Evolutionary conservation across 2,888 invertebrate genomes (phyloP).

Genomic region (Temnothorax ravouxi): DNA sequence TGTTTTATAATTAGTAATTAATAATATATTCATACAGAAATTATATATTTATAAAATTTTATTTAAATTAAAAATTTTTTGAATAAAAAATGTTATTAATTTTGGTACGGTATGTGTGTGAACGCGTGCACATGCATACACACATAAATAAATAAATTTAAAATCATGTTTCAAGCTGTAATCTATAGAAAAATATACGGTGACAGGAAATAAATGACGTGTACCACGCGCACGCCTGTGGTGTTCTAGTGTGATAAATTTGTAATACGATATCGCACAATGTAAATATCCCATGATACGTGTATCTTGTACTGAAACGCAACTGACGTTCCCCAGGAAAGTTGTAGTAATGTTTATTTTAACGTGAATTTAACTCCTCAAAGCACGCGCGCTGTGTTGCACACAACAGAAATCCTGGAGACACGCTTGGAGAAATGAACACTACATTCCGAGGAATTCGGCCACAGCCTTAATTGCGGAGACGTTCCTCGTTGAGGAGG

Average conservation of each 20-base stretch:
- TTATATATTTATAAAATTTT: neutral
- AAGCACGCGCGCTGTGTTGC: neutral
- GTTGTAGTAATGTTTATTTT: conserved; percentile 34
- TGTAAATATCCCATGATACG: neutral
- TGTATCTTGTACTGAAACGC: neutral
- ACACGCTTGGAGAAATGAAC: conserved; percentile 37
- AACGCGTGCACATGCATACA: neutral
- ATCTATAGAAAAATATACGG: neutral
- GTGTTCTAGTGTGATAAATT: neutral
- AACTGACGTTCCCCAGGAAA: conserved; percentile 10
- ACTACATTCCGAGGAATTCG: conserved; percentile 35
- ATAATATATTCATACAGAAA: neutral
- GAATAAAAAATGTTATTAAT: neutral
- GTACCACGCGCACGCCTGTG: neutral
- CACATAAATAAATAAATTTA: neutral
- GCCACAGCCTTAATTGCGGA: conserved; percentile 65
- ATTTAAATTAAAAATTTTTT: neutral
- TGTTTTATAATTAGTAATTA: neutral
- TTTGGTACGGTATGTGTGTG: neutral
- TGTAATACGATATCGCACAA: neutral
- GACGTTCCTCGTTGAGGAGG: conserved; percentile 55
- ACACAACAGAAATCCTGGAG: conserved; percentile 16
- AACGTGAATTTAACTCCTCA: conserved; percentile 28
- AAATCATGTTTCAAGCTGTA: neutral
- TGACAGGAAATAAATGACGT: neutral